Evolutionary conservation across 2,888 invertebrate species (phyloP), one percentile per base, ranked within the genome.

Genomic region (Ophion obscuratus): DNA sequence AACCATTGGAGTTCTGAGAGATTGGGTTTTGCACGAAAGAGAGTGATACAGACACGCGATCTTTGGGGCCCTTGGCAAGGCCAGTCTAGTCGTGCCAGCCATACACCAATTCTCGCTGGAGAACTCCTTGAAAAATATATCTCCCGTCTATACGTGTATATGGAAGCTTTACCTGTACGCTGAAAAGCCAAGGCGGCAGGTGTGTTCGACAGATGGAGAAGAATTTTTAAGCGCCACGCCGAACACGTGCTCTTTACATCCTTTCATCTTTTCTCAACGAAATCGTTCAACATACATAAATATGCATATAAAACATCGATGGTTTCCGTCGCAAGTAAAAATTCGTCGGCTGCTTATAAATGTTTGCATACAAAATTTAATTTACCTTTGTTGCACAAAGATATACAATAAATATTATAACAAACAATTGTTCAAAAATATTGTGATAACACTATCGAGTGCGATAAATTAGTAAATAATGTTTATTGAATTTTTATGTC

Each of bases 201-300:
- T 86, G 86, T 61, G 78, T 81, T 78, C 86, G 83, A 86, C 86
- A 86, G 86, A 86, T 83, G 86, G 81, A 78, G 74, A 74, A 77
- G 47, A 68, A 70, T 83, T 77, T 83, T 80, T 61, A 53, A 68
- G 71, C 77, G 77, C 74, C 73, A 67, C n/a, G 24, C 4, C 31
- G 53, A 82, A 67, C 77, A 78, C 67, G 44, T 73, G 70, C 59
- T 67, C 67, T 31, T 57, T 59, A n/a, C 68, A 14, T 53, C 68
- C 73, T 68, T 70, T 36, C 59, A 66, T 76, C 66, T 24, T 67
- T 67, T 53, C n/a, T 1, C 59, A 74, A 7, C 7, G 44, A 74
- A 14, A 57, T 61, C 61, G 36, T 62, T 5, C 10, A 24, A 3
- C 61, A 61, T 68, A n/a, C 11, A 44, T 64, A 31, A n/a, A 68